Conservation (phyloP, 2,113 vertebrate genomes). For the Grallaria varia region DNA sequence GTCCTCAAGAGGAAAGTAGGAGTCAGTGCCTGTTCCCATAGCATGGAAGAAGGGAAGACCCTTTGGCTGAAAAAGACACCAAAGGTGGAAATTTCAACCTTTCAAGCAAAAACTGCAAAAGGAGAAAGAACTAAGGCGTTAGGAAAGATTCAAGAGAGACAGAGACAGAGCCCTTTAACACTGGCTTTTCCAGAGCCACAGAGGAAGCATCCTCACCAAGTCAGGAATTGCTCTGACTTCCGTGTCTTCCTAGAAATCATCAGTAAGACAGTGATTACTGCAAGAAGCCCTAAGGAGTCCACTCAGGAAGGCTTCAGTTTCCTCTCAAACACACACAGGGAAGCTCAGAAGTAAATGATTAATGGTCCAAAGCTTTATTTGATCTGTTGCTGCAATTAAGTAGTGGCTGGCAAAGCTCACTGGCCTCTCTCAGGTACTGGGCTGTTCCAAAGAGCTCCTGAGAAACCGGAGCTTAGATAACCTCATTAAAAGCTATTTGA, state of each 20-base stretch:
- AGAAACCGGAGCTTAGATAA: slow-evolving; percentile 1
- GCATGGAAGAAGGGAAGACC: background rate
- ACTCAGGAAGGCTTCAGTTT: background rate
- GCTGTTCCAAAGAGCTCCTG: background rate
- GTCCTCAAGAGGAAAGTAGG: background rate
- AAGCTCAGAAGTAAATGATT: slow-evolving; percentile 42
- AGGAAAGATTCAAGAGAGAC: background rate
- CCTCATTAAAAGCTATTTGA: slow-evolving; percentile 4
- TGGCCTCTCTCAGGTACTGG: background rate
- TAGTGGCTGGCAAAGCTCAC: background rate
- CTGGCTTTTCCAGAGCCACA: background rate
- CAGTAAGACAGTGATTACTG: background rate
- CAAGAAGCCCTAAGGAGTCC: background rate
- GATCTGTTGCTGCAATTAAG: background rate
- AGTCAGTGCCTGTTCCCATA: background rate
- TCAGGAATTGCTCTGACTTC: background rate
- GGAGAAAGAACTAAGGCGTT: background rate
- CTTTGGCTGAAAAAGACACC: background rate
- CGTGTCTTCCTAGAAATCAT: background rate
- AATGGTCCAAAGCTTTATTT: slow-evolving; percentile 35
- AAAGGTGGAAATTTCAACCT: background rate
- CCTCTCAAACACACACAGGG: background rate
- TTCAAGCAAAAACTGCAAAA: background rate
- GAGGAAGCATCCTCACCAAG: background rate
- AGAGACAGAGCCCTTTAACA: background rate